Evolutionary conservation across 2,888 invertebrate genomes (phyloP), one percentile per base, ranked within the genome.

Genomic region (Tipula vernalis): DNA sequence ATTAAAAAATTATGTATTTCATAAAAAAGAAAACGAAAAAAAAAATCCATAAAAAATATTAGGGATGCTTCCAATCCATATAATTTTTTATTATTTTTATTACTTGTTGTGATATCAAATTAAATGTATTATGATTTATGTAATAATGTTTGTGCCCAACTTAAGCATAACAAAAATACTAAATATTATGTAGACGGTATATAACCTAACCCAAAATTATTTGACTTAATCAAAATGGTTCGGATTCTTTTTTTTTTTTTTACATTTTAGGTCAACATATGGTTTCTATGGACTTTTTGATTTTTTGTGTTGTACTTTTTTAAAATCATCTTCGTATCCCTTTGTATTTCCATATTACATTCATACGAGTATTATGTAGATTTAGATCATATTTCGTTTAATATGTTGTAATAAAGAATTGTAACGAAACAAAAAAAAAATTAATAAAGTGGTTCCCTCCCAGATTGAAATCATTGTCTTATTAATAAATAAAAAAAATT

Each of bases 181-280:
- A 57, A 39, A 57, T 28, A 57, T 2, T 57, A 28, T 57, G 28
- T 71, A 71, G 71, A 71, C 10, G 12, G 10, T 28, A 28, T 28
- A 71, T 71, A 71, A 71, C 71, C 71, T 71, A 71, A 71, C 71
- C 71, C 71, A 71, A 71, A 71, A 71, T 71, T 71, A 71, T 71
- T 71, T 71, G 71, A 71, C 71, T 71, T 71, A 71, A 71, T 71
- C 71, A 71, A 71, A 71, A 71, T 71, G 28, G 71, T 71, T 71
- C 28, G 71, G 71, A 5, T 4, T n/a, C 8, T 71, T 71, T 10
- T 71, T 57, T 18, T 57, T 18, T 18, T 57, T 18, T 57, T 18
- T 18, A 18, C 18, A 28, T 71, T 71, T 71, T 28, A 28, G 71
- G 71, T 71, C 71, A 71, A 71, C 71, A 71, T 71, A 71, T 71